These are phyloP conservation scores for Muscicapa comitata DNA, from an alignment of 2,797 vertebrate species.

Conservation along the genomic window DNA sequence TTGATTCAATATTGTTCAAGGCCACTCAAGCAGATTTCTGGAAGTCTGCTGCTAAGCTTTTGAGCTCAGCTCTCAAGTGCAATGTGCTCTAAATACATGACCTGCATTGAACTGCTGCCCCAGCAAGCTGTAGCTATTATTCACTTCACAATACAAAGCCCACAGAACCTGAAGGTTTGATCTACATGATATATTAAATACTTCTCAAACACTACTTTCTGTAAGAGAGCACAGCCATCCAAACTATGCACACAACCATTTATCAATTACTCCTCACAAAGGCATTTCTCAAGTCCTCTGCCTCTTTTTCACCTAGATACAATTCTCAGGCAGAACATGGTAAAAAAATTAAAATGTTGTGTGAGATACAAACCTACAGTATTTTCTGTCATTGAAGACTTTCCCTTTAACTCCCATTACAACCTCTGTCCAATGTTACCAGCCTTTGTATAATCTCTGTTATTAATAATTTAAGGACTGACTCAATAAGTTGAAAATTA, in stretches of 20 bases:
- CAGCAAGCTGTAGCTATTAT: constrained; percentile 55
- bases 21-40: constrained; percentile 53
- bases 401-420: not conserved
- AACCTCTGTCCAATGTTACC: not conserved
- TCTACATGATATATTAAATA: constrained; percentile 50
- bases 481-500: not conserved
- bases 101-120: constrained; percentile 48
- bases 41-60: constrained; percentile 61
- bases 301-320: not conserved
- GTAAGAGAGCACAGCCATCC: constrained; percentile 7
- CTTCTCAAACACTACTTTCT: not conserved
- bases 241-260: not conserved
- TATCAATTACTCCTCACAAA: constrained; percentile 21
- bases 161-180: constrained; percentile 38
- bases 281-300: not conserved
- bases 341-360: not conserved
- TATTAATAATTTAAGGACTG: constrained; percentile 3
- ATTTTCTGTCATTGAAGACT: not conserved
- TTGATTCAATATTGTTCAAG: constrained; percentile 64
- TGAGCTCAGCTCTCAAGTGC: constrained; percentile 57
- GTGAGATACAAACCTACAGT: not conserved
- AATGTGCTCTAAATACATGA: constrained; percentile 42
- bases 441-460: not conserved
- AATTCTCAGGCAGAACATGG: not conserved
- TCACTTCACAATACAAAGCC: constrained; percentile 55